These are phyloP conservation scores for Apis laboriosa DNA, from an alignment of 1,140 invertebrate species.

Conservation along the genomic window DNA sequence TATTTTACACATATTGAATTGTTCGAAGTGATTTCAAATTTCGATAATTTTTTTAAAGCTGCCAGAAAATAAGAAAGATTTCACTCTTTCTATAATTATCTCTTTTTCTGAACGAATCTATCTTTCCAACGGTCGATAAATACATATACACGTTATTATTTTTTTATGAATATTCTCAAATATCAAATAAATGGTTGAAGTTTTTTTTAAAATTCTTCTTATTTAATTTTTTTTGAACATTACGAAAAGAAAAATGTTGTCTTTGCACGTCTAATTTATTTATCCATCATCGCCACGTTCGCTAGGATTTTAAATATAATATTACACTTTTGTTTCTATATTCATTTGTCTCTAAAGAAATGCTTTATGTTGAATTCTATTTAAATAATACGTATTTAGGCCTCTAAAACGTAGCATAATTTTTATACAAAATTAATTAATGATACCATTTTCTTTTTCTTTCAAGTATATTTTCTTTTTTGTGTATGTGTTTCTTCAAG, in stretches of 20 bases:
- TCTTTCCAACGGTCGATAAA: neutral
- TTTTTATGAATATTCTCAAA: neutral
- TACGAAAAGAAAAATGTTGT: neutral
- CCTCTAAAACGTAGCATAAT: slow-evolving; percentile 22
- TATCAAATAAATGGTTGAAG: neutral
- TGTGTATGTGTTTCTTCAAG: neutral
- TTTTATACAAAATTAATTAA: slow-evolving; percentile 24
- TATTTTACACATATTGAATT: slow-evolving; percentile 28
- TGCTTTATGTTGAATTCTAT: slow-evolving; percentile 21
- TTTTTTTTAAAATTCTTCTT: neutral
- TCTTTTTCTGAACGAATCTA: neutral
- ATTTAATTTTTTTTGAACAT: neutral
- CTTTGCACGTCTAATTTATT: neutral
- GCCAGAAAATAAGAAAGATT: slow-evolving; percentile 53
- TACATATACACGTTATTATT: slow-evolving; percentile 1
- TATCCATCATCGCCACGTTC: too few relatives aligned
- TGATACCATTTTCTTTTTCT: neutral
- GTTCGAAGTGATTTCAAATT: neutral
- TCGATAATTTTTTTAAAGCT: slow-evolving; percentile 42
- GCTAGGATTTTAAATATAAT: neutral
- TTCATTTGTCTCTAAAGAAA: slow-evolving; percentile 3
- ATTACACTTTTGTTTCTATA: neutral
- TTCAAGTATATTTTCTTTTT: neutral
- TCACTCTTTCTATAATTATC: slow-evolving; percentile 31
- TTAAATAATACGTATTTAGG: slow-evolving; percentile 28